Evolutionary conservation across 2,797 vertebrate species (phyloP).

Genomic region (Lacerta viridis): DNA sequence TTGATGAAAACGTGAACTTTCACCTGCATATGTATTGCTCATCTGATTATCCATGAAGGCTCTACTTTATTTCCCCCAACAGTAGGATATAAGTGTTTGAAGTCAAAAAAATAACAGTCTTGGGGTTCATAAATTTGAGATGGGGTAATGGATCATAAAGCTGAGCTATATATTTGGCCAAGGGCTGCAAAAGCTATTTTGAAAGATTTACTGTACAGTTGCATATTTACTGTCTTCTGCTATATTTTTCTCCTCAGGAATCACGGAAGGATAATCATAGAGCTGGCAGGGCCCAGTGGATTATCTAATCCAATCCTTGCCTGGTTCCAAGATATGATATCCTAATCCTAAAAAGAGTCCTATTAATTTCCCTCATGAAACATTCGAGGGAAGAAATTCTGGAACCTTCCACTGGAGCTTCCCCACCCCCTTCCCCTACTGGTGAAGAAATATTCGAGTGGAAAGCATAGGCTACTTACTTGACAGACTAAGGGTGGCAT

Average conservation of each 20-base stretch:
- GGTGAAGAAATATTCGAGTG: too few species aligned
- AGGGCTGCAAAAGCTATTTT: neutral
- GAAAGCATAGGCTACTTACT: too few species aligned
- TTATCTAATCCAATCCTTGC: too few species aligned
- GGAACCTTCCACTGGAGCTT: too few species aligned
- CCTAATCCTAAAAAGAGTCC: too few species aligned
- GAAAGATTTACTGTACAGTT: slow-evolving; percentile 1
- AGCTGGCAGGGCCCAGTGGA: neutral
- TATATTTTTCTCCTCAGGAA: neutral
- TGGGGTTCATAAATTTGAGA: neutral
- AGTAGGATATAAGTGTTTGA: neutral
- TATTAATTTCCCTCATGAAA: too few species aligned
- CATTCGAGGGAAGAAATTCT: too few species aligned
- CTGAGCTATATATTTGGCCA: neutral
- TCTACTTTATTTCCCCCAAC: neutral
- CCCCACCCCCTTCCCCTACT: too few species aligned
- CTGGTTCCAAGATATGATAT: too few species aligned
- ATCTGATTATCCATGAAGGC: neutral
- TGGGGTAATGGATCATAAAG: neutral
- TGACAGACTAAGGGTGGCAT: too few species aligned
- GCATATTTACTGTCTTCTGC: neutral
- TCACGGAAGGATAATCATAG: neutral
- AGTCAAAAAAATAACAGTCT: neutral
- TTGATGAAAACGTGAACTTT: neutral
- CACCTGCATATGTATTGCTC: neutral